Conservation (phyloP, 2,113 vertebrate species). For the Apus apus region DNA sequence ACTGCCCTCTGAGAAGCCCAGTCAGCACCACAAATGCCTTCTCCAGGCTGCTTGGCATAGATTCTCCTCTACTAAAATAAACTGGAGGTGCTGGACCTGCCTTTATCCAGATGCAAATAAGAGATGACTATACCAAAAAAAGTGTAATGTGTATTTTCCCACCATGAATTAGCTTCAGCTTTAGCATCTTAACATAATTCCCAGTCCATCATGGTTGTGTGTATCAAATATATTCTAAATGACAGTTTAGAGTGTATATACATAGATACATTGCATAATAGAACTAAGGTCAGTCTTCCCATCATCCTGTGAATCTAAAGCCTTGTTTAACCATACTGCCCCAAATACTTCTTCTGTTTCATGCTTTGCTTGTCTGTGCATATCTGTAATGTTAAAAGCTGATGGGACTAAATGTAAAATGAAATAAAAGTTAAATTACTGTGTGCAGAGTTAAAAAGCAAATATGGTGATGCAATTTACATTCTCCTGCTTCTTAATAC, state of each 20-base stretch:
- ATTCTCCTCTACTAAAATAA: background rate
- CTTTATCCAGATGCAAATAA: background rate
- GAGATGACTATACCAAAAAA: background rate
- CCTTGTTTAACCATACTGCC: background rate
- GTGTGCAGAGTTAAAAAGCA: background rate
- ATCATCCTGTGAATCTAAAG: background rate
- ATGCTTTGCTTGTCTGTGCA: no score
- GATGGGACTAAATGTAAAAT: background rate
- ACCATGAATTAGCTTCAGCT: background rate
- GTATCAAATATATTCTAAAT: background rate
- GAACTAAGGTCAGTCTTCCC: background rate
- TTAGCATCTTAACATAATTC: background rate
- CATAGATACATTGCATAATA: background rate
- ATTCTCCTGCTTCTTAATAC: background rate
- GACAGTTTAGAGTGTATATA: background rate
- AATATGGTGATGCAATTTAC: background rate
- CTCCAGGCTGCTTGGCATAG: fast-evolving
- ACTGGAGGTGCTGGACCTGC: background rate
- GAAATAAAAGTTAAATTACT: background rate
- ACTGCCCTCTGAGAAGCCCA: fast-evolving
- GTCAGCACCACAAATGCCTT: fast-evolving
- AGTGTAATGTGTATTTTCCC: background rate
- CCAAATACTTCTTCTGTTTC: background rate
- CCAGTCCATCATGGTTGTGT: background rate
- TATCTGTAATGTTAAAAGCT: background rate